phyloP scores from a whole-genome alignment of 35 echinoderm and acorn worm genomes.

The Apostichopus parvimensis region DNA sequence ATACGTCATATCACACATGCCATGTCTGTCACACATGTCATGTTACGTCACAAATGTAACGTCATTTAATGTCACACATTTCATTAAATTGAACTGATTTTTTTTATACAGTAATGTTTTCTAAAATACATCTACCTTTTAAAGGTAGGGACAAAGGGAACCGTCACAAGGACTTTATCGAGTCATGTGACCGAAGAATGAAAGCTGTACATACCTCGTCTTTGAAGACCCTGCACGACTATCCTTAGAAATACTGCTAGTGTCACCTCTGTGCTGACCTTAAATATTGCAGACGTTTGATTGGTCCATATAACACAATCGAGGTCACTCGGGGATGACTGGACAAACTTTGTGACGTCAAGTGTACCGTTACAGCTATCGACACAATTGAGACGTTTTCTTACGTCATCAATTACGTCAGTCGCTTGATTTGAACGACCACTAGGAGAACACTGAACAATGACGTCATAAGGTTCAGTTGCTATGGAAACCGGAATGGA shows the following conservation, averaged over 20 bases:
- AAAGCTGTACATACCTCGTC: constrained; percentile 7
- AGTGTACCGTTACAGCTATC: not conserved
- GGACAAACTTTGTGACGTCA: not conserved
- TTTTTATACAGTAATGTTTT: no score
- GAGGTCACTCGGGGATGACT: not conserved
- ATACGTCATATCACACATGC: no score
- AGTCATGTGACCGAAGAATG: not conserved
- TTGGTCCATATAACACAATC: constrained; percentile 27
- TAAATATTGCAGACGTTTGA: not conserved
- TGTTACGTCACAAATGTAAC: no score
- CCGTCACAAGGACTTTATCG: no score
- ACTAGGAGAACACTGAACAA: not conserved
- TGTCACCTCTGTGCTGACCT: not conserved
- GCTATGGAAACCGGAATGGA: not conserved
- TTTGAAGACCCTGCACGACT: not conserved
- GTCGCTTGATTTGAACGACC: not conserved
- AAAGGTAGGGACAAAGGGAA: no score
- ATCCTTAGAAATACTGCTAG: not conserved
- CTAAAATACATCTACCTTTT: no score
- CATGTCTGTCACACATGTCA: no score
- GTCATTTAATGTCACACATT: no score
- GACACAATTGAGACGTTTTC: not conserved
- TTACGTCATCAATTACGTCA: not conserved
- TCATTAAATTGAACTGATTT: no score
- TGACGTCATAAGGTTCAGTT: not conserved